These are phyloP conservation scores for Lapara coniferarum DNA, from an alignment of 2,888 invertebrate species.

Conservation along the genomic window DNA sequence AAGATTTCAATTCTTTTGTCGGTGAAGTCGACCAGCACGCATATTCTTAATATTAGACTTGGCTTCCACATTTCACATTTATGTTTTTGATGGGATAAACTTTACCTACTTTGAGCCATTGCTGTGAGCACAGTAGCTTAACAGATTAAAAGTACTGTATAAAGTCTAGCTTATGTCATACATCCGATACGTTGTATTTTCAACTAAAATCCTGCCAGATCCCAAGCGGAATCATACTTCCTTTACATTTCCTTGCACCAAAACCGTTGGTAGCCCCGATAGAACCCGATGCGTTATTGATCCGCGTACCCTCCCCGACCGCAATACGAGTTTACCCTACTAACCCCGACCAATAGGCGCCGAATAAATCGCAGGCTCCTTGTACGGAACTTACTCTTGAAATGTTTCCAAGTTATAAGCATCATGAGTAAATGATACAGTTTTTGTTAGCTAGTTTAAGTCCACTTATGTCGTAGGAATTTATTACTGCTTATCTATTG, in stretches of 20 bases:
- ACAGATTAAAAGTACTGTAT: too few relatives aligned
- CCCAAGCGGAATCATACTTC: background rate
- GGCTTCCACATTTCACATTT: too few relatives aligned
- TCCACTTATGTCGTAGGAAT: too few relatives aligned
- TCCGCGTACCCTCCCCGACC: constrained; percentile 51
- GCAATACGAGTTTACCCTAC: constrained; percentile 63
- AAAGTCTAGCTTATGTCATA: too few relatives aligned
- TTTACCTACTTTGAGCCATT: too few relatives aligned
- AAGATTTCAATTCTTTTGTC: too few relatives aligned
- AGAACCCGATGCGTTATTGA: constrained; percentile 61
- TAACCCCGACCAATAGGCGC: constrained; percentile 65
- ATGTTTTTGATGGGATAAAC: too few relatives aligned
- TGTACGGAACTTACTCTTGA: constrained; percentile 5
- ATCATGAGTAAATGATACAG: background rate
- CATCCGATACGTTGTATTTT: too few relatives aligned
- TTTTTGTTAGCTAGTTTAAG: background rate
- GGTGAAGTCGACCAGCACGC: too few relatives aligned
- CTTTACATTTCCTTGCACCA: background rate
- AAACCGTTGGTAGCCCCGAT: constrained; percentile 28
- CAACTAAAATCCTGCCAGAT: background rate
- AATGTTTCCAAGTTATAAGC: background rate
- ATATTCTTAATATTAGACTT: too few relatives aligned
- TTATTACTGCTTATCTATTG: too few relatives aligned
- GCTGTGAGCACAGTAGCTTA: too few relatives aligned
- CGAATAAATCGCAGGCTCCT: constrained; percentile 30